Conservation (phyloP, 2,888 invertebrate species). For the Agrypnus murinus region DNA sequence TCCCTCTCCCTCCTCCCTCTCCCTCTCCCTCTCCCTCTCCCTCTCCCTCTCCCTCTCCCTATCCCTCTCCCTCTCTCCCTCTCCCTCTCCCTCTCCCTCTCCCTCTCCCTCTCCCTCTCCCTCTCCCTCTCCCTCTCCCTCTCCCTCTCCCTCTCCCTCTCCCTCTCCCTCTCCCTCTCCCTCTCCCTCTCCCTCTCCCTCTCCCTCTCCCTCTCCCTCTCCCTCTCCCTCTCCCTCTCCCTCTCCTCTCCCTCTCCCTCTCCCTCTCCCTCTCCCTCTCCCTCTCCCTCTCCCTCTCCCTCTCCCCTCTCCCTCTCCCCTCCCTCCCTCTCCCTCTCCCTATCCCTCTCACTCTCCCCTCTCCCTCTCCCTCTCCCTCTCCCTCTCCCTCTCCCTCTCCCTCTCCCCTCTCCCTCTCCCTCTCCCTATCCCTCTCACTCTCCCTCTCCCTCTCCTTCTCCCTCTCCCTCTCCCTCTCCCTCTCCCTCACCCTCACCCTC, state of each 20-base stretch:
- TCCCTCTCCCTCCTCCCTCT: constrained; percentile 5
- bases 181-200: constrained; percentile 9
- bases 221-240: constrained; percentile 7
- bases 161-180: constrained; percentile 4
- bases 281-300: constrained; percentile 7
- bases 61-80: constrained; percentile 4
- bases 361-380: constrained; percentile 9
- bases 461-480: too few relatives aligned
- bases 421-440: too few relatives aligned
- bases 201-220: constrained; percentile 7
- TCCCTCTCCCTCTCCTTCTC: too few relatives aligned
- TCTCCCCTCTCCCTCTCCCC: constrained; percentile 5
- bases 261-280: constrained; percentile 7
- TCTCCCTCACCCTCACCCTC: too few relatives aligned
- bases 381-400: constrained; percentile 4
- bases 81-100: constrained; percentile 7
- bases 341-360: constrained; percentile 4
- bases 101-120: constrained; percentile 7
- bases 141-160: constrained; percentile 7
- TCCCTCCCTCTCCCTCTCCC: constrained; percentile 8
- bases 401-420: too few relatives aligned
- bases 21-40: constrained; percentile 7
- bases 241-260: constrained; percentile 7
- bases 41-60: constrained; percentile 7
- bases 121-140: constrained; percentile 7